These are phyloP conservation scores for Lycodopsis pacificus DNA, from an alignment of 2,797 vertebrate species.

Conservation along the genomic window DNA sequence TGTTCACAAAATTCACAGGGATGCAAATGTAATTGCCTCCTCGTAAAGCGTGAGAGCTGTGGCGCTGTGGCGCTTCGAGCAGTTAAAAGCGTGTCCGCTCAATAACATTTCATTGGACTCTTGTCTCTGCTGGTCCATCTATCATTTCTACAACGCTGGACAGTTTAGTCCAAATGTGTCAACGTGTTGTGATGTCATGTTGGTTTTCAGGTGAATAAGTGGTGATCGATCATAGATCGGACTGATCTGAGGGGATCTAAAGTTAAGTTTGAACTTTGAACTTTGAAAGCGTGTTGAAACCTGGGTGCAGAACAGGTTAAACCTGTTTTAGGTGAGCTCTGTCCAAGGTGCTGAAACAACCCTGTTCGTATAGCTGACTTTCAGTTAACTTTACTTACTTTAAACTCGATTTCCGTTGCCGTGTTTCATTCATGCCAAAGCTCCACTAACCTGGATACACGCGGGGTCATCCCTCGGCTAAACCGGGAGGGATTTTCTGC, in stretches of 20 bases:
- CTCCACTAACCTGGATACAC: neutral
- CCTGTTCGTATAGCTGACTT: neutral
- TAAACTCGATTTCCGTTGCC: neutral
- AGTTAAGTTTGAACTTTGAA: neutral
- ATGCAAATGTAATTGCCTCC: constrained; percentile 49
- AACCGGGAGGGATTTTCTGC: neutral
- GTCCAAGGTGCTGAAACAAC: constrained; percentile 24
- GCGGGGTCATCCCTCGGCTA: neutral
- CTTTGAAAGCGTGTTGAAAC: neutral
- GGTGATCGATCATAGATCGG: neutral
- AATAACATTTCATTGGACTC: constrained; percentile 37
- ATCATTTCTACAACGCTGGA: neutral
- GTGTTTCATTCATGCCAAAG: neutral
- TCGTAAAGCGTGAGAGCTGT: constrained; percentile 49
- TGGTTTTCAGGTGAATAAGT: neutral
- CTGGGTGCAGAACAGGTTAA: neutral
- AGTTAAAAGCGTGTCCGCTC: constrained; percentile 35
- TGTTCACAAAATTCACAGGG: constrained; percentile 46
- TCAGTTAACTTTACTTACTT: neutral
- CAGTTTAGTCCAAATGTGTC: neutral
- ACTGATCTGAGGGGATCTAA: neutral
- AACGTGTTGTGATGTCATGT: neutral
- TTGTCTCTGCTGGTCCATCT: constrained; percentile 5
- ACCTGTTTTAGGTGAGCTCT: constrained; percentile 20
- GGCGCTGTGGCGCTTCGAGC: constrained; percentile 19